These are phyloP conservation scores for Erethizon dorsatum DNA, from an alignment of 2,797 vertebrate genomes.

Conservation along the genomic window DNA sequence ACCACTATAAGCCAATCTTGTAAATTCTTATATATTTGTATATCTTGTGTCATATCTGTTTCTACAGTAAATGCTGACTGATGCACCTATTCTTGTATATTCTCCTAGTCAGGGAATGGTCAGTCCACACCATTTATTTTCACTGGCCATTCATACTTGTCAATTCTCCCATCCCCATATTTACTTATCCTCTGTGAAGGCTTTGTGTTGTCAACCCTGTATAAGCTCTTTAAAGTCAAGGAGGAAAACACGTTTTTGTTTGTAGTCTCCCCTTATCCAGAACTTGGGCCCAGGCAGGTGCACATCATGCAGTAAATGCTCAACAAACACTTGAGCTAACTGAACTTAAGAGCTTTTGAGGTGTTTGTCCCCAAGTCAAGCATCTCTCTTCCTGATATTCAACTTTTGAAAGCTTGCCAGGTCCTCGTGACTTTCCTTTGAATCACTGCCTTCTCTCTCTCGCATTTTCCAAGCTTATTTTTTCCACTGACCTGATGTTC, in stretches of 20 bases:
- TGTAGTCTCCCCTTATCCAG: background rate
- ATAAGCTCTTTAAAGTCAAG: background rate
- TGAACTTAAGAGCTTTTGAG: background rate
- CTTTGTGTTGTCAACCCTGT: background rate
- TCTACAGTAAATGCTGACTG: background rate
- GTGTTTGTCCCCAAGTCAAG: slow-evolving; percentile 36
- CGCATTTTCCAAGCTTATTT: slow-evolving; percentile 63
- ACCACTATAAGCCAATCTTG: background rate
- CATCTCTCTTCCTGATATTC: slow-evolving; percentile 74
- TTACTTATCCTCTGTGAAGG: background rate
- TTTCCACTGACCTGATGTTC: slow-evolving; percentile 75
- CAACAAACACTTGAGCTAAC: background rate
- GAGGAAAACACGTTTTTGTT: background rate
- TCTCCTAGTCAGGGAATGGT: no score
- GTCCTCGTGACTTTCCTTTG: slow-evolving; percentile 71
- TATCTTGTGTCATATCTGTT: background rate
- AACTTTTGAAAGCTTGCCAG: slow-evolving; percentile 72
- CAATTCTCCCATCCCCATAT: background rate
- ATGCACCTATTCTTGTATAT: background rate
- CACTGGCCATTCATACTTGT: background rate
- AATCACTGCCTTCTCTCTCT: slow-evolving; percentile 60
- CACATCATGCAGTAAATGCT: background rate
- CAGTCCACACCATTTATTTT: background rate
- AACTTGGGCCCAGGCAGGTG: background rate
- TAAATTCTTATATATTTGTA: background rate